phyloP scores from a whole-genome alignment of 2,797 vertebrate genomes.

The Tadarida brasiliensis region DNA sequence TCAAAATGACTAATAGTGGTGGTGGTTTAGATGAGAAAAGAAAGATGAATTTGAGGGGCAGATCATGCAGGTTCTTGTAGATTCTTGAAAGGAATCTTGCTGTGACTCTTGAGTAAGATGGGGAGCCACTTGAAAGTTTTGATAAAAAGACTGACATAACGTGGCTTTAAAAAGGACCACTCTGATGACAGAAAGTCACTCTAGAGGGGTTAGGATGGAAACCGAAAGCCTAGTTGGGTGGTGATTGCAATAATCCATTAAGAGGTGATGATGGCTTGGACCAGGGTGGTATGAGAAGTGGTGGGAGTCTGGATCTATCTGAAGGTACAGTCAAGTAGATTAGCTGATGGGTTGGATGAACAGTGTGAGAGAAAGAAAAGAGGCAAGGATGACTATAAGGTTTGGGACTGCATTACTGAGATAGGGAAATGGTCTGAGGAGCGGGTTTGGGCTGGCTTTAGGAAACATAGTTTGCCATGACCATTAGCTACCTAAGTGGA shows the following conservation, averaged over 20 bases:
- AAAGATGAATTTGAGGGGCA: not conserved
- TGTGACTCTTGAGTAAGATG: slow-evolving; percentile 44
- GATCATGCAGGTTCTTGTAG: not conserved
- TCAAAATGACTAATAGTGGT: not conserved
- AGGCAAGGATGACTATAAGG: not conserved
- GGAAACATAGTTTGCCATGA: not conserved
- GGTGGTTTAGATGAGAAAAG: not conserved
- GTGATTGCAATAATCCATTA: not conserved
- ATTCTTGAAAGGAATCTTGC: slow-evolving; percentile 49
- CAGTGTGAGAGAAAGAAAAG: not conserved
- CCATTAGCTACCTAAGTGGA: not conserved
- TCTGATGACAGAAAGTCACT: not conserved
- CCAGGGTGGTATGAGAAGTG: not conserved
- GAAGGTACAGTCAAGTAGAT: not conserved
- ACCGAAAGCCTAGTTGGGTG: not conserved
- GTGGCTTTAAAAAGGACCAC: not conserved
- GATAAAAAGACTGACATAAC: slow-evolving; percentile 39
- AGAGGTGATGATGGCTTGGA: not conserved
- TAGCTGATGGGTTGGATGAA: not conserved
- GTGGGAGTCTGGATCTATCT: not conserved
- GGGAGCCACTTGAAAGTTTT: slow-evolving; percentile 47
- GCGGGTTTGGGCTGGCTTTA: not conserved
- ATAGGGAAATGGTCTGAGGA: not conserved
- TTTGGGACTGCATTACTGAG: not conserved
- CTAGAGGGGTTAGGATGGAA: not conserved